phyloP scores from a whole-genome alignment of 2,113 vertebrate genomes.

The Notothenia rossii region DNA sequence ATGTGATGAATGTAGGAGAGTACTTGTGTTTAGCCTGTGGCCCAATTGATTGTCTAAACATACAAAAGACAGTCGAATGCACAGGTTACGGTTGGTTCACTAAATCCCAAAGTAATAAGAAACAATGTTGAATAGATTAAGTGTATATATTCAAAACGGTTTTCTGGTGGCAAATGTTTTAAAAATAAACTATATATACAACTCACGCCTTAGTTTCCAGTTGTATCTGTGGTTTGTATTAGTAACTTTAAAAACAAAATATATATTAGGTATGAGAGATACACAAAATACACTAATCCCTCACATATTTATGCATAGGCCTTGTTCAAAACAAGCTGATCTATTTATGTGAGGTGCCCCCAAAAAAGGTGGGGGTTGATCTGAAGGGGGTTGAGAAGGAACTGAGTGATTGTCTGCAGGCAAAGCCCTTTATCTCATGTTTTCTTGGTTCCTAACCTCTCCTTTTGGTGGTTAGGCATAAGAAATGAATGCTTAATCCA shows the following conservation, averaged over 20 bases:
- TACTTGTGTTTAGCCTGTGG: conserved; percentile 20
- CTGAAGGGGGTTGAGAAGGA: conserved; percentile 33
- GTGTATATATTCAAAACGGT: background rate
- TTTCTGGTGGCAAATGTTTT: conserved; percentile 5
- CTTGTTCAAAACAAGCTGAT: conserved; percentile 44
- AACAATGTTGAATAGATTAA: conserved; percentile 25
- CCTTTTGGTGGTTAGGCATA: conserved; percentile 70
- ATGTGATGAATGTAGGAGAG: conserved; percentile 42
- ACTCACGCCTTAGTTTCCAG: background rate
- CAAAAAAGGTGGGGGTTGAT: conserved; percentile 39
- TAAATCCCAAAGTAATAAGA: background rate
- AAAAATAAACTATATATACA: background rate
- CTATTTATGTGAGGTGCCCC: conserved; percentile 34
- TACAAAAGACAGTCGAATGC: background rate
- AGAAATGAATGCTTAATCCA: conserved; percentile 82
- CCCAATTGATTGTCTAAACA: conserved; percentile 12
- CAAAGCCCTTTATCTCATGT: conserved; percentile 62
- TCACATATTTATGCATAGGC: conserved; percentile 44
- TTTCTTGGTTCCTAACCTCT: conserved; percentile 55
- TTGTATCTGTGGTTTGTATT: background rate
- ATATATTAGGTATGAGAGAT: conserved; percentile 15
- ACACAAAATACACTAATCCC: conserved; percentile 22
- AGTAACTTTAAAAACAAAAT: background rate
- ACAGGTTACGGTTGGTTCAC: background rate
- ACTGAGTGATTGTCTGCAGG: conserved; percentile 58